phyloP scores from a whole-genome alignment of 2,797 vertebrate species.

The Babyrousa celebensis region DNA sequence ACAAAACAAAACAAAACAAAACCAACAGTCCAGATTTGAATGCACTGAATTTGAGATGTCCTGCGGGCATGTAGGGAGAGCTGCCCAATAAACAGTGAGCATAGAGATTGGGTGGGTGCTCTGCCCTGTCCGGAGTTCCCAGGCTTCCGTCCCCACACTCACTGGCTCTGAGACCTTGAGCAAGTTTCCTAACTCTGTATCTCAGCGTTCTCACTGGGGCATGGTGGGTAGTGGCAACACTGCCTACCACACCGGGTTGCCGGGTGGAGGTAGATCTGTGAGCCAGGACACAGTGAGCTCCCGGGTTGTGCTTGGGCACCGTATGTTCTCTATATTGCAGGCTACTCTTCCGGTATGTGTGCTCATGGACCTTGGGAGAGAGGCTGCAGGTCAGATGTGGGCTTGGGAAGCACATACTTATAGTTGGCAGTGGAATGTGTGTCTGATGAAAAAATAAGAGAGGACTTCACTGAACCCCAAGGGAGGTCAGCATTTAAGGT shows the following conservation, averaged over 20 bases:
- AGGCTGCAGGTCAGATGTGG: neutral
- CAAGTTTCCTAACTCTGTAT: neutral
- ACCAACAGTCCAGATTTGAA: too few relatives aligned
- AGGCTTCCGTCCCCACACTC: too few relatives aligned
- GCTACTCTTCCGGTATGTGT: neutral
- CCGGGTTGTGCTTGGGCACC: too few relatives aligned
- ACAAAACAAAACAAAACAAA: too few relatives aligned
- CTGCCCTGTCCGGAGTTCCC: neutral
- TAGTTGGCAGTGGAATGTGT: neutral
- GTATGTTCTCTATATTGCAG: too few relatives aligned
- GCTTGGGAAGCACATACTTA: neutral
- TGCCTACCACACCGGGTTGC: neutral
- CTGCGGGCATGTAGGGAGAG: neutral
- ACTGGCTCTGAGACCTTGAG: neutral
- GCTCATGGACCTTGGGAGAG: neutral
- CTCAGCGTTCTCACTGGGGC: neutral
- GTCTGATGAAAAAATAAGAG: neutral
- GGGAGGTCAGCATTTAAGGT: neutral
- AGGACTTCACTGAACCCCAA: neutral
- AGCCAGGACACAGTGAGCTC: neutral
- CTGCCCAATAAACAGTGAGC: too few relatives aligned
- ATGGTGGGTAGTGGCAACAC: neutral
- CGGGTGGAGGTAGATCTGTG: neutral
- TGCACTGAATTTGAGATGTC: too few relatives aligned
- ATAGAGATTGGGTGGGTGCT: neutral